phyloP scores from a whole-genome alignment of 1,140 invertebrate species.

The Drosophila pectinifera region DNA sequence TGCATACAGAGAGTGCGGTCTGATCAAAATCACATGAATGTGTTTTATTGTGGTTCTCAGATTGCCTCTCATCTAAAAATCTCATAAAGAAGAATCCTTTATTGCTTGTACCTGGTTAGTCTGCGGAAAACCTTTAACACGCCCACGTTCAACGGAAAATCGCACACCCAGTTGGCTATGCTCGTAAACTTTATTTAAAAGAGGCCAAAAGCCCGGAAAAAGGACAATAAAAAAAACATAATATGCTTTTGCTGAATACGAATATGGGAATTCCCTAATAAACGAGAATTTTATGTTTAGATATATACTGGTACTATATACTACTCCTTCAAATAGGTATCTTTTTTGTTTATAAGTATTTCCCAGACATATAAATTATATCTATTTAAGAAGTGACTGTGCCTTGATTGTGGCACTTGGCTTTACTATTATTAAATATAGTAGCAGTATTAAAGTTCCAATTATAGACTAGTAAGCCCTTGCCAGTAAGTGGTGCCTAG shows the following conservation, averaged over 20 bases:
- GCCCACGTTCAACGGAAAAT: constrained; percentile 28
- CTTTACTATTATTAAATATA: too few relatives aligned
- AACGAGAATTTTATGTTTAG: too few relatives aligned
- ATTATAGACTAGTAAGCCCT: too few relatives aligned
- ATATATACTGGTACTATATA: too few relatives aligned
- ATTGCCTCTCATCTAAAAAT: constrained; percentile 18
- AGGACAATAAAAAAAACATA: background rate
- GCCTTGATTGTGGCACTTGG: too few relatives aligned
- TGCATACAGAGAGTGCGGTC: background rate
- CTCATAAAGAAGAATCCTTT: constrained; percentile 38
- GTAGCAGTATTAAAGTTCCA: too few relatives aligned
- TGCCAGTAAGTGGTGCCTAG: background rate
- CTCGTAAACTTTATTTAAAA: constrained; percentile 35
- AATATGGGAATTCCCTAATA: background rate
- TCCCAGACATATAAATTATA: too few relatives aligned
- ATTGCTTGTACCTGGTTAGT: constrained; percentile 58
- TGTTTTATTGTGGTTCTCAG: background rate
- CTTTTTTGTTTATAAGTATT: too few relatives aligned
- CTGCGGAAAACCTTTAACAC: constrained; percentile 28
- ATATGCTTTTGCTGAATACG: background rate
- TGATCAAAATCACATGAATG: constrained; percentile 5
- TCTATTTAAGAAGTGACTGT: too few relatives aligned
- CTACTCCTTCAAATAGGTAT: too few relatives aligned
- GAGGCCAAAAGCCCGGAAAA: constrained; percentile 1
- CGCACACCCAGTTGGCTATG: constrained; percentile 3